Conservation (phyloP, 1,140 invertebrate genomes). For the Papilio xuthus region DNA sequence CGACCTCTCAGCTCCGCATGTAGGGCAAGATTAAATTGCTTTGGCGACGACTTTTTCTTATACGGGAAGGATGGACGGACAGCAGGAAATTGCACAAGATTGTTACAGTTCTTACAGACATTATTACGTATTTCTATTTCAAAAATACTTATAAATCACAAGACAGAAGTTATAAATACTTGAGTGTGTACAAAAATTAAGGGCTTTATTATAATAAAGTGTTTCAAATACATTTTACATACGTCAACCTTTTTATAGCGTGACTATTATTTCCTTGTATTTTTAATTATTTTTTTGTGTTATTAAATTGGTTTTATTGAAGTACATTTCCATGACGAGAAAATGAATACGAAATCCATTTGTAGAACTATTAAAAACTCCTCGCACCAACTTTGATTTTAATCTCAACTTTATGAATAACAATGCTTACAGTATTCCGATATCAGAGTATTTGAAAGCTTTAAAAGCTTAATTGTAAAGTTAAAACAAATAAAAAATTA, state of each 20-base stretch:
- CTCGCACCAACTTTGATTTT: slow-evolving; percentile 10
- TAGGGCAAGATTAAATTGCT: slow-evolving; percentile 16
- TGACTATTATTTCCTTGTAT: too few species aligned
- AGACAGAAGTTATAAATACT: background rate
- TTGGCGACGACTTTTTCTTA: slow-evolving; percentile 11
- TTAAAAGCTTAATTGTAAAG: slow-evolving; percentile 19
- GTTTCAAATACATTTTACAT: too few species aligned
- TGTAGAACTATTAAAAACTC: slow-evolving; percentile 18
- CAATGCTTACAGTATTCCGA: slow-evolving; percentile 20
- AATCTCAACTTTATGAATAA: slow-evolving; percentile 25
- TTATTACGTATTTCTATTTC: background rate
- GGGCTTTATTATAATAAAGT: too few species aligned
- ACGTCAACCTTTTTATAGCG: too few species aligned
- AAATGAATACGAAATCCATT: background rate
- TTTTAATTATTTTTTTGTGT: too few species aligned
- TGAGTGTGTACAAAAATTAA: background rate
- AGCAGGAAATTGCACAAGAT: slow-evolving; percentile 10
- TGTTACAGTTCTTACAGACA: background rate
- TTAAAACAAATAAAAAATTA: slow-evolving; percentile 15
- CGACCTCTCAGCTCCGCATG: background rate
- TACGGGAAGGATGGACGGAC: slow-evolving; percentile 4
- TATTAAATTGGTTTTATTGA: background rate
- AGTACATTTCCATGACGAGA: background rate
- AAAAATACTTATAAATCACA: background rate
- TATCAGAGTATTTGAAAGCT: slow-evolving; percentile 17